phyloP scores from a whole-genome alignment of 2,888 invertebrate species.

The Teinopalpus imperialis region DNA sequence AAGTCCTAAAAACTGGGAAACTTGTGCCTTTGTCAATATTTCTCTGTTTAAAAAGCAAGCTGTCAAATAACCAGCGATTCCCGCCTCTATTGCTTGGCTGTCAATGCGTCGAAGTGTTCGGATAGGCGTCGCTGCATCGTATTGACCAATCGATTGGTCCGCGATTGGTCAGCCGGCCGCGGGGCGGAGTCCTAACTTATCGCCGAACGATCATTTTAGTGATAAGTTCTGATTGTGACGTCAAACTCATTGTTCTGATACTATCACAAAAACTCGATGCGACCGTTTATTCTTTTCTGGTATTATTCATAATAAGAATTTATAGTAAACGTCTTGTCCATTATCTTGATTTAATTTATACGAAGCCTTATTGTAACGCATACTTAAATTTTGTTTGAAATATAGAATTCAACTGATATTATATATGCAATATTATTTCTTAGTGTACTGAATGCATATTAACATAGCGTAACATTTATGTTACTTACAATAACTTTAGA shows the following conservation, averaged over 20 bases:
- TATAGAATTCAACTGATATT: too few species aligned
- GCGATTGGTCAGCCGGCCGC: slow-evolving; percentile 64
- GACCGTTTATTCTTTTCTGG: slow-evolving; percentile 23
- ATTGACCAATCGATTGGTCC: slow-evolving; percentile 68
- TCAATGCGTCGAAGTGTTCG: slow-evolving; percentile 32
- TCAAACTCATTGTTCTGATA: slow-evolving; percentile 49
- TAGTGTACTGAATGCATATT: too few species aligned
- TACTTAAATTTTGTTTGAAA: too few species aligned
- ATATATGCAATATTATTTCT: too few species aligned
- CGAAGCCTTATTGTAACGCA: too few species aligned
- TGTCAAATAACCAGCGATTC: slow-evolving; percentile 28
- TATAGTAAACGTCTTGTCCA: slow-evolving; percentile 17
- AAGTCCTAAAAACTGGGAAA: slow-evolving; percentile 40
- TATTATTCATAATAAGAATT: slow-evolving; percentile 9
- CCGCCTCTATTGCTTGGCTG: slow-evolving; percentile 28
- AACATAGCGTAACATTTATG: too few species aligned
- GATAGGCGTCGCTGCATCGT: slow-evolving; percentile 48
- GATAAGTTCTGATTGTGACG: slow-evolving; percentile 54
- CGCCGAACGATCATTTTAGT: slow-evolving; percentile 45
- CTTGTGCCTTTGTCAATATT: slow-evolving; percentile 40
- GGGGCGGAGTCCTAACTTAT: slow-evolving; percentile 67
- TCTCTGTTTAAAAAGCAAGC: slow-evolving; percentile 30
- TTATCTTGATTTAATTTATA: too few species aligned
- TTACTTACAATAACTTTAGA: too few species aligned
- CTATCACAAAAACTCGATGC: slow-evolving; percentile 30